phyloP scores from a whole-genome alignment of 2,888 invertebrate genomes.

The Ptilodon capucinus region DNA sequence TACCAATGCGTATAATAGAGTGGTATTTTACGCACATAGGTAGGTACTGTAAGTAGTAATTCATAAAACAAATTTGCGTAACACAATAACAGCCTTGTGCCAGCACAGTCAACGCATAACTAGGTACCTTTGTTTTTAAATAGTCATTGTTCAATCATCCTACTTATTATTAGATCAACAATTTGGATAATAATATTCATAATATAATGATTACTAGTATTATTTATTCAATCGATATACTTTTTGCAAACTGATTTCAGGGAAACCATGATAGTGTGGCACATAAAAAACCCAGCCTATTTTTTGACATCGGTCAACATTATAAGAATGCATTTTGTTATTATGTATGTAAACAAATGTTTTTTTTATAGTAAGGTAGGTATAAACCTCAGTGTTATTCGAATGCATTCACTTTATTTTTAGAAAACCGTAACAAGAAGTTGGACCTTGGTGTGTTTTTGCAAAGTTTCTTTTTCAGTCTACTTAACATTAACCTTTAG shows the following conservation, averaged over 20 bases:
- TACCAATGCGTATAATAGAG: too few relatives aligned
- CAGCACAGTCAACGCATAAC: neutral
- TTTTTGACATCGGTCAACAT: too few relatives aligned
- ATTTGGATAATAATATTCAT: too few relatives aligned
- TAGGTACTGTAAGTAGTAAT: too few relatives aligned
- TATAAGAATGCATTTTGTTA: too few relatives aligned
- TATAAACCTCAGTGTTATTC: neutral
- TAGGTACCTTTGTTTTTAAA: neutral
- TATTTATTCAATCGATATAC: too few relatives aligned
- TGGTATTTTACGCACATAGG: too few relatives aligned
- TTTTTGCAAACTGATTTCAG: too few relatives aligned
- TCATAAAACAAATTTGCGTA: too few relatives aligned
- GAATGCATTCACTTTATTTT: neutral
- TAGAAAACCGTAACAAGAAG: neutral
- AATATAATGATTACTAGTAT: too few relatives aligned
- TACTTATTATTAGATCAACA: neutral
- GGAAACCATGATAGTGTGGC: too few relatives aligned
- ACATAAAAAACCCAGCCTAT: too few relatives aligned
- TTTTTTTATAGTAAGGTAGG: neutral
- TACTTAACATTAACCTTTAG: neutral
- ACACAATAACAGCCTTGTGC: neutral
- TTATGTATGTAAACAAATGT: neutral
- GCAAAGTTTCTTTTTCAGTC: neutral
- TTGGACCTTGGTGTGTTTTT: neutral
- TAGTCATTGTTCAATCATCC: neutral